phyloP scores from a whole-genome alignment of 2,113 vertebrate species.

The Lota lota region DNA sequence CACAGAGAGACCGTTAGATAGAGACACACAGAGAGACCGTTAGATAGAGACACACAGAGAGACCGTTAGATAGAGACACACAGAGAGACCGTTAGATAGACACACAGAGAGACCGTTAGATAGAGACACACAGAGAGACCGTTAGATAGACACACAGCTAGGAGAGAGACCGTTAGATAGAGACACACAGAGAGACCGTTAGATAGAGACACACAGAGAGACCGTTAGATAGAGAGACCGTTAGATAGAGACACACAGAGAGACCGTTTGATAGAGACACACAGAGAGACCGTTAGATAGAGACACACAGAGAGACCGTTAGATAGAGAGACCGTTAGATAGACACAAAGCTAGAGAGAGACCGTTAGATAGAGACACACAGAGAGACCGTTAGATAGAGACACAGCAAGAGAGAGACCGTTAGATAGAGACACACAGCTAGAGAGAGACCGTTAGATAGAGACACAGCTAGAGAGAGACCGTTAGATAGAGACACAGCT shows the following conservation, averaged over 20 bases:
- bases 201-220: not conserved
- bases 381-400: no score
- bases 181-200: no score
- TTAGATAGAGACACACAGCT: not conserved
- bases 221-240: not conserved
- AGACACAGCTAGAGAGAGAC: not conserved
- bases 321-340: not conserved
- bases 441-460: not conserved
- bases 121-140: no score
- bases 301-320: not conserved
- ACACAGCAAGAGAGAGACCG: not conserved
- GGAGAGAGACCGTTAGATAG: no score
- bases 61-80: conserved; percentile 69
- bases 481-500: not conserved
- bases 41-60: not conserved
- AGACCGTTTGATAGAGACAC: conserved; percentile 2
- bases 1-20: no score
- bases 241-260: not conserved
- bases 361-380: not conserved
- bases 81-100: conserved; percentile 19
- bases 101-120: conserved; percentile 52
- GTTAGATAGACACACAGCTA: no score
- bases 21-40: not conserved
- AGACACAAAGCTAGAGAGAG: not conserved
- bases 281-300: conserved; percentile 4